A percentile compares a stretch with the other conserved stretches of the same genome.
Conservation (phyloP, 2,888 invertebrate genomes). For the Drosophila affinis region DNA sequence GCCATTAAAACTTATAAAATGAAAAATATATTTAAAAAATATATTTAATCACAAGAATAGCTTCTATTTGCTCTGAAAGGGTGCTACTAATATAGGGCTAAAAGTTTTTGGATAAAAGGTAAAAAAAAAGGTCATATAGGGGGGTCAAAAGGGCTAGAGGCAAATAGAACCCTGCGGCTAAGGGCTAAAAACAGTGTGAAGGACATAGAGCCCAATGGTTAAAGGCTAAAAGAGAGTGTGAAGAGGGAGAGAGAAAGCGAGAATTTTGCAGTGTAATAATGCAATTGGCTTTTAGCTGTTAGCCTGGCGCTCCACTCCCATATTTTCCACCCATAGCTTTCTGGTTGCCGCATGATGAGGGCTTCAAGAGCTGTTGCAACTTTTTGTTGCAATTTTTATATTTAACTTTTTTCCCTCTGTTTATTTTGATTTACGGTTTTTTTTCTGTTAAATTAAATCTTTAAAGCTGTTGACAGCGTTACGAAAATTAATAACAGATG, state of each 20-base stretch:
- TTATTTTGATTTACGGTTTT: conserved; percentile 18
- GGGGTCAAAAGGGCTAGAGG: too few species aligned
- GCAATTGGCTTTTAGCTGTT: conserved; percentile 58
- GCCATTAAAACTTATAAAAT: too few species aligned
- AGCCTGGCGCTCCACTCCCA: conserved; percentile 6
- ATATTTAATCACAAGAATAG: too few species aligned
- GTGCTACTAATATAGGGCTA: too few species aligned
- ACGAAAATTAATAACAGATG: conserved; percentile 11
- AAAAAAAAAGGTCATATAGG: too few species aligned
- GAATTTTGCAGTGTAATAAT: conserved; percentile 55
- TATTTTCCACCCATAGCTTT: conserved; percentile 17
- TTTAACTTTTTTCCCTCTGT: conserved; percentile 22
- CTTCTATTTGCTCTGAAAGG: too few species aligned
- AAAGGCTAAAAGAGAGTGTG: background rate
- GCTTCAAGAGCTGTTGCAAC: conserved; percentile 38
- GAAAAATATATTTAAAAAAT: too few species aligned
- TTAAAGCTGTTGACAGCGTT: conserved; percentile 9
- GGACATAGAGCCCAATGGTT: background rate
- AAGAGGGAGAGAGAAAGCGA: background rate
- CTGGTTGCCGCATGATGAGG: background rate
- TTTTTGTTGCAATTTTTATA: conserved; percentile 31
- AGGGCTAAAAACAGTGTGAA: background rate
- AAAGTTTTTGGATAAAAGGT: too few species aligned
- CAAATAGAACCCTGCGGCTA: background rate
- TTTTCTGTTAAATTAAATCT: conserved; percentile 20